A percentile compares a stretch with the other conserved stretches of the same genome.
phyloP scores from a whole-genome alignment of 2,888 invertebrate species.

The Polyommatus iphigenia region DNA sequence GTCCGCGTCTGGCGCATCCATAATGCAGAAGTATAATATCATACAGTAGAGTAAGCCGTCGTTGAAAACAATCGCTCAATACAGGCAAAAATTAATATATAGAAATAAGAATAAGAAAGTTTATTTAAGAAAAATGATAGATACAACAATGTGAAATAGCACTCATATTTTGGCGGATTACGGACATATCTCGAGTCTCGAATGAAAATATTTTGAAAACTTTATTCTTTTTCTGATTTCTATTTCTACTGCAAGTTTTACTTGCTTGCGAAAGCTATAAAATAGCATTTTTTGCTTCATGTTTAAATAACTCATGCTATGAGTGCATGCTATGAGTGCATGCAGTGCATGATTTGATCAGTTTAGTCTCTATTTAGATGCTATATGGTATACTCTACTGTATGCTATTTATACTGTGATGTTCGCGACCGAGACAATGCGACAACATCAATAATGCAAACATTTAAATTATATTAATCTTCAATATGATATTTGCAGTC shows the following conservation, averaged over 20 bases:
- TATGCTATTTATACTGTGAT: not conserved
- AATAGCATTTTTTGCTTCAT: too few species aligned
- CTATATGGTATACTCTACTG: not conserved
- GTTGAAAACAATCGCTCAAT: not conserved
- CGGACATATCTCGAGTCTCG: too few species aligned
- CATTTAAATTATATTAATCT: slow-evolving; percentile 16
- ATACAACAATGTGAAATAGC: too few species aligned
- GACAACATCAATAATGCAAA: slow-evolving; percentile 18
- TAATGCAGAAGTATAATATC: slow-evolving; percentile 51
- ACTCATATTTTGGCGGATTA: too few species aligned
- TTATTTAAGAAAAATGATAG: not conserved
- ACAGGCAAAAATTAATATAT: not conserved
- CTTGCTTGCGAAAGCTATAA: too few species aligned
- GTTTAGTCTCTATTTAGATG: not conserved
- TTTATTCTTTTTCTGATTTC: too few species aligned
- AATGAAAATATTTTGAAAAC: too few species aligned
- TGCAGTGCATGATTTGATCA: not conserved
- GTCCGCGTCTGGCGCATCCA: slow-evolving; percentile 58
- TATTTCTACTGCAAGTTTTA: too few species aligned
- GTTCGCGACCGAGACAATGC: slow-evolving; percentile 25
- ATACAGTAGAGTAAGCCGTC: not conserved
- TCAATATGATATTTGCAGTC: slow-evolving; percentile 18
- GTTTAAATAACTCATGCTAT: too few species aligned
- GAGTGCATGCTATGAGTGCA: too few species aligned
- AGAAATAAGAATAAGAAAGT: not conserved